These are phyloP conservation scores for Paramisgurnus dabryanus DNA, from an alignment of 2,113 vertebrate species.

Conservation along the genomic window DNA sequence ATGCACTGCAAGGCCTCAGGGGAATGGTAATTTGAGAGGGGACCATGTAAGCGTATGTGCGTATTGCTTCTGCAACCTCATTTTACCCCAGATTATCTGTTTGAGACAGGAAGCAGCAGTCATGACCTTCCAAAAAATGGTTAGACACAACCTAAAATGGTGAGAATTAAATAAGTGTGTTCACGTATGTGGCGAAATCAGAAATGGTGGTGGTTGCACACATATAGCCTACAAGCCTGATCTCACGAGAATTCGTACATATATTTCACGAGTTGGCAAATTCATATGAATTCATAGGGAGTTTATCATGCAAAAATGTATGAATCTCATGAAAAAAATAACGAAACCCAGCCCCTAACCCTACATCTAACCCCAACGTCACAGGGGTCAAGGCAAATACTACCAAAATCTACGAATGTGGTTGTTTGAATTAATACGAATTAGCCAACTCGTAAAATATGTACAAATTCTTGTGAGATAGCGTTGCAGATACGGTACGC, in stretches of 20 bases:
- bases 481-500: too few species aligned
- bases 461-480: too few species aligned
- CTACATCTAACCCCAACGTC: too few species aligned
- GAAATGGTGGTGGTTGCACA: not conserved
- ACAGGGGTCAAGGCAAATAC: too few species aligned
- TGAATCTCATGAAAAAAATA: too few species aligned
- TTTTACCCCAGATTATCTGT: slow-evolving; percentile 35
- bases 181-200: slow-evolving; percentile 14
- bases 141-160: slow-evolving; percentile 29
- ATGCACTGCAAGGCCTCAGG: not conserved
- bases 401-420: too few species aligned
- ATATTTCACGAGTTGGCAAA: too few species aligned
- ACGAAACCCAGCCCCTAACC: too few species aligned
- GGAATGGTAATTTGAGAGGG: slow-evolving; percentile 42
- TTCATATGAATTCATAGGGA: too few species aligned
- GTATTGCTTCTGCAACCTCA: not conserved
- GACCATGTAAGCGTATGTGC: not conserved
- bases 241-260: not conserved
- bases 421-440: too few species aligned
- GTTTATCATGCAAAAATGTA: too few species aligned
- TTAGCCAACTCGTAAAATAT: too few species aligned
- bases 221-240: not conserved
- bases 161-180: slow-evolving; percentile 48
- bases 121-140: slow-evolving; percentile 51
- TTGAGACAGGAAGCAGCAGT: slow-evolving; percentile 42